Conservation (phyloP, 2,113 vertebrate genomes). For the Engraulis encrasicolus region DNA sequence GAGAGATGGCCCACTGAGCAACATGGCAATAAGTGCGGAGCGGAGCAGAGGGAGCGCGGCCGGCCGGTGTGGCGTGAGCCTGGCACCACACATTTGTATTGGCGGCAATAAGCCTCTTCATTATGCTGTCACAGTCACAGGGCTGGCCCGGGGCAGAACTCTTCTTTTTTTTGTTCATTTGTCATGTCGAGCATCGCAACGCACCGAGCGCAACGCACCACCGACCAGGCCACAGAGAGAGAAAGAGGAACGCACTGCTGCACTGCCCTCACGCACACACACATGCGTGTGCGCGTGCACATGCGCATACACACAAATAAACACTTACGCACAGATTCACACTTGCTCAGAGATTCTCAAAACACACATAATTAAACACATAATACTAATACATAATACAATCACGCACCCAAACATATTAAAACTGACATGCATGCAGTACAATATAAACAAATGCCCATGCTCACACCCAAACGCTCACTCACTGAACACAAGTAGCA, state of each 20-base stretch:
- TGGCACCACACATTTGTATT: constrained; percentile 29
- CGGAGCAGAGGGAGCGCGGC: no score
- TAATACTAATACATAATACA: no score
- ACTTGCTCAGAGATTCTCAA: no score
- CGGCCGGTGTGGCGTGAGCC: neutral
- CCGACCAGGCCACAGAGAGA: constrained; percentile 24
- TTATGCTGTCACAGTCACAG: constrained; percentile 39
- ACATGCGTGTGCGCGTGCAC: neutral
- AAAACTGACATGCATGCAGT: constrained; percentile 31
- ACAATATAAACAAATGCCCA: no score
- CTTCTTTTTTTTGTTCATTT: constrained; percentile 58
- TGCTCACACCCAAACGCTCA: neutral
- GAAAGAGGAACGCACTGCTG: neutral
- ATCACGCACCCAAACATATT: constrained; percentile 31
- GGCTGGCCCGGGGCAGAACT: constrained; percentile 33
- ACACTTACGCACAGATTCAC: neutral
- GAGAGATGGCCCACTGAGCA: neutral
- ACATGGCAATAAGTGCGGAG: constrained; percentile 33
- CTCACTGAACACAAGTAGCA: constrained; percentile 10
- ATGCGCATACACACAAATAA: neutral
- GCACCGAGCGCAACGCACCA: constrained; percentile 40
- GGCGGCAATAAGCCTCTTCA: constrained; percentile 45
- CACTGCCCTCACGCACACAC: neutral
- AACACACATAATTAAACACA: neutral
- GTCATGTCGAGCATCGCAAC: constrained; percentile 43